phyloP scores from a whole-genome alignment of 2,888 invertebrate genomes.

The Drosophila mimetica region DNA sequence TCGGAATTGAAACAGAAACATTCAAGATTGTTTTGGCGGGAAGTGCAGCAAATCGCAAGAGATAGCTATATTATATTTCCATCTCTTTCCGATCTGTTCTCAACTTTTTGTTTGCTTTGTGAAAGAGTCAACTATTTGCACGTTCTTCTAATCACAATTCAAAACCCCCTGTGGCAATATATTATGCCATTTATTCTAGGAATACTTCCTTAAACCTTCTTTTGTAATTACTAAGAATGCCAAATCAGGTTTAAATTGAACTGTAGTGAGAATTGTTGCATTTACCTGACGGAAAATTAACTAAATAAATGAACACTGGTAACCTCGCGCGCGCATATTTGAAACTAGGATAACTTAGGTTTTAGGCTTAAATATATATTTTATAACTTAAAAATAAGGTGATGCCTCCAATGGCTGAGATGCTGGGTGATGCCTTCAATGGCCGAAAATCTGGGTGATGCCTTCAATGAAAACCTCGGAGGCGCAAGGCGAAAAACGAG shows the following conservation, averaged over 20 bases:
- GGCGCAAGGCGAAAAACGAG: no score
- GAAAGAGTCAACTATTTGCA: neutral
- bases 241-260: neutral
- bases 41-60: neutral
- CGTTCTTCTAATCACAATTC: no score
- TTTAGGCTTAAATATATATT: no score
- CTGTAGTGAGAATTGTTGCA: constrained; percentile 10
- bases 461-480: no score
- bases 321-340: no score
- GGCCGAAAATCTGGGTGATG: no score
- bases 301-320: neutral
- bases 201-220: no score
- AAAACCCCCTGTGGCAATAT: no score
- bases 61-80: neutral
- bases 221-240: neutral
- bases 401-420: no score
- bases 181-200: neutral
- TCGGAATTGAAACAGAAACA: neutral
- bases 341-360: no score
- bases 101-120: neutral
- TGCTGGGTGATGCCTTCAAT: no score
- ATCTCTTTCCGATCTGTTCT: constrained; percentile 3
- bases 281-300: constrained; percentile 3
- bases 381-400: no score
- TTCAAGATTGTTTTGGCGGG: constrained; percentile 22